phyloP scores from a whole-genome alignment of 2,797 vertebrate species.

The Phoebastria nigripes region DNA sequence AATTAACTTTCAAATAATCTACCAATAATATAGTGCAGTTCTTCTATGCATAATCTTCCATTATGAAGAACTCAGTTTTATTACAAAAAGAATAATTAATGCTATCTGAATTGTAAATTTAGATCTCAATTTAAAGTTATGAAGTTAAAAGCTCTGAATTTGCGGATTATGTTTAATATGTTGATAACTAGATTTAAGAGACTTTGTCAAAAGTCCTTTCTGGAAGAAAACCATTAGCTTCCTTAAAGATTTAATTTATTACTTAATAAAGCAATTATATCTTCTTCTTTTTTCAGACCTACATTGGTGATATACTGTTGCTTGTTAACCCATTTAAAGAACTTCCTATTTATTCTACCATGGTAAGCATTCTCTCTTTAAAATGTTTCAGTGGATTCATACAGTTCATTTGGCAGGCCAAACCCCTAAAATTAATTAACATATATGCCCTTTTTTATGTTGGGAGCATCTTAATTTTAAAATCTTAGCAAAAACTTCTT shows the following conservation, averaged over 20 bases:
- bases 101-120: constrained; percentile 6
- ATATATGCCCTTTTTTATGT: background rate
- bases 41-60: background rate
- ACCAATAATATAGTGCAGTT: background rate
- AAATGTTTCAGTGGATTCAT: background rate
- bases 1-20: background rate
- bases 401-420: background rate
- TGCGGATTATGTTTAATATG: background rate
- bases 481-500: background rate
- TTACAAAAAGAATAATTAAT: constrained; percentile 16
- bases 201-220: background rate
- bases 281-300: constrained; percentile 81
- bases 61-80: background rate
- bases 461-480: background rate
- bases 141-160: background rate
- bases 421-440: background rate
- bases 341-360: constrained; percentile 90
- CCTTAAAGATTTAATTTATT: background rate
- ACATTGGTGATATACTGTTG: constrained; percentile 91
- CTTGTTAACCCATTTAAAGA: constrained; percentile 95
- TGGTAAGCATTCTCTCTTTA: constrained; percentile 78
- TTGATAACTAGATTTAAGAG: background rate
- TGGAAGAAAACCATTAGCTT: background rate
- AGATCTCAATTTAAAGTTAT: background rate
- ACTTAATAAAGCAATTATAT: background rate